Evolutionary conservation across 2,797 vertebrate species (phyloP), one percentile per base, ranked within the genome.

Genomic region (Sorex maritimensis): DNA sequence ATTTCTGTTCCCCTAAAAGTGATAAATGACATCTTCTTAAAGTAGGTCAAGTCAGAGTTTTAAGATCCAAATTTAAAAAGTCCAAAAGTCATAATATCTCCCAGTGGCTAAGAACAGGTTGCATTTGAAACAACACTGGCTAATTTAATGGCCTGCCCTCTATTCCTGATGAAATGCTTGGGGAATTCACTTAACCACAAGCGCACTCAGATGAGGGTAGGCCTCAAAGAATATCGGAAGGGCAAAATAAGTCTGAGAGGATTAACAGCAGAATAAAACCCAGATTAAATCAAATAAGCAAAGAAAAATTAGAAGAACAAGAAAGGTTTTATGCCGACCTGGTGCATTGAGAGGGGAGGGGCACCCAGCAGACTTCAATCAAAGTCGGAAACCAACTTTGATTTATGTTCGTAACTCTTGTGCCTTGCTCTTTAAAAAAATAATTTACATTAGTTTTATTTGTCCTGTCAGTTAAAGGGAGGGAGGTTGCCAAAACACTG

Each of bases 391-490:
- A 88, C 38, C 92, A 91, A 38, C 13, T 95, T 94, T 92, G 91
- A 95, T 92, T 96, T 73, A 46, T 73, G 72, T 84, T 44, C 46
- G 77, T 71, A 69, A 1, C 81, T 92, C 61, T 6, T 90, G 3
- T 41, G 82, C 80, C 67, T 93, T 86, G 65, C 34, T 92, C 3
- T 15, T 44, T 73, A 41, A 61, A 90, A 78, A 94, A 94, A 88
- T 73, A 85, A 94, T 86, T 81, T 24, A 91, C 69, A 52, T 92
- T 93, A 91, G 91, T 96, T 94, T 83, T 73, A 89, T 97, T 93
- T 96, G 93, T 93, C 92, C 91, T 96, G 96, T 96, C 96, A 96
- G 92, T 96, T 97, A 88, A 92, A 97, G 63, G 89, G 78, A 81
- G 77, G 0, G 0, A 93, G 92, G 88, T 88, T 96, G 96, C 94